Base-by-base conservation (phyloP, 2,113 vertebrate genomes). In the Urocolius indicus region DNA sequence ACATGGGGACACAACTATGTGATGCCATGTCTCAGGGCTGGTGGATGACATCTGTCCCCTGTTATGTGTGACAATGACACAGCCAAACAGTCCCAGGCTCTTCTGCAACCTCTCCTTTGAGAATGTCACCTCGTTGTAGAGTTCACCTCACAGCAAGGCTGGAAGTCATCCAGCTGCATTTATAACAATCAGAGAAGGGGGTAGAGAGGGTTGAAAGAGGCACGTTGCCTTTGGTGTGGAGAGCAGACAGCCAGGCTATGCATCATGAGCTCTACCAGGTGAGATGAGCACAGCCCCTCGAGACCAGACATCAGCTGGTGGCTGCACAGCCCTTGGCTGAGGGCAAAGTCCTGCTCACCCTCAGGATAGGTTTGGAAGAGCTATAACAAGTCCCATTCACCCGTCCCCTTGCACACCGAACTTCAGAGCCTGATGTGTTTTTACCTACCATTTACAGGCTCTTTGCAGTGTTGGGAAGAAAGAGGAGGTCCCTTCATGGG, bases 1-100 rank as follows among this genome's bases (percentile, higher is more conserved):
- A 27, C 2, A 4, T 11, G 46, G 30, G 38, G 29, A 57, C 29
- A 58, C 7, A n/a, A 2, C 7, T 1, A 0, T 0, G 13, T 23
- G 27, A 8, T 1, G 16, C 16, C 65, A 46, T 30, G 23, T 32
- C 41, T 41, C 24, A 5, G 24, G 72, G 16, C 22, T 4, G 5
- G 11, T 29, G 34, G 29, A 8, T 3, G 20, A 45, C 32, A 29
- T 26, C 36, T 10, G 49, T 23, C 21, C 21, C 4, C 0, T 16
- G 49, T 29, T 29, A 7, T 22, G 27, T 22, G 7, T 4, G 63
- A 23, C 27, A 76, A 49, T 4, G 63, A 66, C 57, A 38, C 5
- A 55, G 43, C 4, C 72, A 66, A 78, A 54, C 6, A 52, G 9
- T 24, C 48, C 30, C 8, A 43, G 32, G 58, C 46, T 61, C 51